Percentiles rank a stretch among this genome's conserved stretches.
Conservation (phyloP, 2,888 invertebrate species). For the Hyalella azteca region DNA sequence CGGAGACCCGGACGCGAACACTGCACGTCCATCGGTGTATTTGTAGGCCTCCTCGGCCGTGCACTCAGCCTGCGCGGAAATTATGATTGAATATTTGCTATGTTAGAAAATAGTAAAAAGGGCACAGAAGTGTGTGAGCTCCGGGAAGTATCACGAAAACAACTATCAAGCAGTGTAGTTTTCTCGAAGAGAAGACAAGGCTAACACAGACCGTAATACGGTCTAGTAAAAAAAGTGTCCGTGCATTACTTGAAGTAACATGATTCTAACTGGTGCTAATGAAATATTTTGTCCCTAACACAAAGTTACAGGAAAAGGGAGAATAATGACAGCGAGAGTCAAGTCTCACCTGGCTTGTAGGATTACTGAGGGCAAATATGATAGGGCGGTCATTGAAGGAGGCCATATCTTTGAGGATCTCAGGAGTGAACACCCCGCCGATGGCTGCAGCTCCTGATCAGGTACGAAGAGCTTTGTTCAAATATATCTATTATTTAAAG, state of each 20-base stretch:
- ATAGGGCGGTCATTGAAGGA: constrained; percentile 82
- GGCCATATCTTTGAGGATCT: constrained; percentile 86
- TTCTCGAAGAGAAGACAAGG: too few relatives aligned
- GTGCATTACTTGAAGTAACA: neutral
- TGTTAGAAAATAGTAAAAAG: neutral
- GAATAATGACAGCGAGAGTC: too few relatives aligned
- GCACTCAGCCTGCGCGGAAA: constrained; percentile 79
- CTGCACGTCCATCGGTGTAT: constrained; percentile 74
- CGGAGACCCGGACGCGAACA: constrained; percentile 68
- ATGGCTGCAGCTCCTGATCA: constrained; percentile 85
- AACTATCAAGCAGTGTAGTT: too few relatives aligned
- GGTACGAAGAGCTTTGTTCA: constrained; percentile 31
- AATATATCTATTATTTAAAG: neutral
- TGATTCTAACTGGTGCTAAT: neutral
- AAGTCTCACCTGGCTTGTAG: constrained; percentile 76
- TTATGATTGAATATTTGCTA: neutral
- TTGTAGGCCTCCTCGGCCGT: constrained; percentile 97
- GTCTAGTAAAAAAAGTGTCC: too few relatives aligned
- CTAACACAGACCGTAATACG: too few relatives aligned
- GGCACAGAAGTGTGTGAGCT: neutral
- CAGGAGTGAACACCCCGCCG: constrained; percentile 89
- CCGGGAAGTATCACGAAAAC: too few relatives aligned
- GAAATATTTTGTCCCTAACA: too few relatives aligned
- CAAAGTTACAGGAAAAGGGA: too few relatives aligned
- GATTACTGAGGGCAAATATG: constrained; percentile 97